Evolutionary conservation across 2,797 vertebrate genomes (phyloP), one percentile per base, ranked within the genome.

Genomic region (Tragopan temminckii): DNA sequence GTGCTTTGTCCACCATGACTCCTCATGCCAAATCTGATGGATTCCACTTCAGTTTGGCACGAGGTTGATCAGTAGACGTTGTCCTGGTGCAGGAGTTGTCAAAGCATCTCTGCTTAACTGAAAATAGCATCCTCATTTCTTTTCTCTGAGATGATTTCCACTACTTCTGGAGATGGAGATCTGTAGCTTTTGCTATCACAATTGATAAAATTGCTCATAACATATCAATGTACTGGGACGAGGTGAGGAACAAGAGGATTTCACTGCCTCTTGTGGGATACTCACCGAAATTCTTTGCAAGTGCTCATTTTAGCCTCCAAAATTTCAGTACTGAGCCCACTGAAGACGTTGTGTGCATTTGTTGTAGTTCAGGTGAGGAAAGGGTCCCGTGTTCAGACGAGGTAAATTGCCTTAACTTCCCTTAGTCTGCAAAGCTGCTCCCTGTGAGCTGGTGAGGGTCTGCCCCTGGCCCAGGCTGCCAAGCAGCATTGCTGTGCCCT

Each of bases 381-480:
- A 20, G n/a, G 48, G 19, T 20, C 12, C 40, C 2, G 24, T 1
- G 11, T 23, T 43, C 13, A 6, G 12, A 7, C 21, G 35, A 7
- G 2, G 3, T 3, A 4, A 38, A 13, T 0, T 25, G 63, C 45
- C 31, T 11, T 61, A 57, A 2, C 18, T 33, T 21, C 46, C n/a
- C 7, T 36, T 6, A 21, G 59, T 17, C 74, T 52, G 13, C 33
- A 67, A 38, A 57, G 16, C 45, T 57, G 75, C 55, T 43, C 31
- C 3, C 0, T 4, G 33, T 2, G 7, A 31, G 40, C 4, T 0
- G 0, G 31, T 35, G 18, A 27, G 4, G 46, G 21, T 21, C 58
- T 48, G 78, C 27, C 27, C 46, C 50, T 52, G 27, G 50, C 52
- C 52, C 29, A 31, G 52, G 52, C 29, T 53, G 27, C 29, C 52